Evolutionary conservation across 2,888 invertebrate genomes (phyloP), one percentile per base, ranked within the genome.

Genomic region (Adelognathus sp.): DNA sequence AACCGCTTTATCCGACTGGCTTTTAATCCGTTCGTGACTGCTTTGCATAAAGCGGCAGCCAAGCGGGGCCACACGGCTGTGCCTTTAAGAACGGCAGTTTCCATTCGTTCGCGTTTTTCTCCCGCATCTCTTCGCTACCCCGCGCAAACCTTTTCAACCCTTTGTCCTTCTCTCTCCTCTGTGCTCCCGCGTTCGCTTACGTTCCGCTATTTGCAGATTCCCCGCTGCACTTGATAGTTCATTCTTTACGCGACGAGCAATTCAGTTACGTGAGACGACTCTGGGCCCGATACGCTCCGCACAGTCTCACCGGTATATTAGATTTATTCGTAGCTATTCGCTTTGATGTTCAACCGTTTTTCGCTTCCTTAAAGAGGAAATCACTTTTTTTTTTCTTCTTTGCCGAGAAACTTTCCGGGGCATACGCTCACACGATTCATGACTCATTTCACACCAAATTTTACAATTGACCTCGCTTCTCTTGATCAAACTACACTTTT

Each of bases 11-110:
- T 86, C 84, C 81, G 81, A 82, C 83, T 83, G 83, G 83, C 84
- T 87, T 86, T 88, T 87, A 87, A 87, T 88, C 86, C 85, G 83
- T 85, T 85, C 85, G 84, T 85, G 84, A 82, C 85, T 85, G 77
- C 82, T 87, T 87, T 85, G 86, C 87, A 88, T 86, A 85, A 86
- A 83, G 82, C 82, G 81, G 67, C 80, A 66, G 44, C 31, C 58
- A 50, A 63, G 44, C 54, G 61, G 72, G 61, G 75, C 54, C 50
- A 76, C 75, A 52, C 64, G 36, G n/a, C 63, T n/a, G 29, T 27
- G 39, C 71, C 61, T 72, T n/a, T 58, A 72, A 71, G 67, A 76
- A 79, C 41, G 67, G 46, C 63, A 75, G 21, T 71, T 66, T 33
- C 50, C 69, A 41, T 78, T 61, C 74, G 64, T 64, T 71, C 39